A percentile compares a stretch with the other conserved stretches of the same genome.
Evolutionary conservation across 1,140 invertebrate species (phyloP).

Genomic region (Lethocerus indicus): DNA sequence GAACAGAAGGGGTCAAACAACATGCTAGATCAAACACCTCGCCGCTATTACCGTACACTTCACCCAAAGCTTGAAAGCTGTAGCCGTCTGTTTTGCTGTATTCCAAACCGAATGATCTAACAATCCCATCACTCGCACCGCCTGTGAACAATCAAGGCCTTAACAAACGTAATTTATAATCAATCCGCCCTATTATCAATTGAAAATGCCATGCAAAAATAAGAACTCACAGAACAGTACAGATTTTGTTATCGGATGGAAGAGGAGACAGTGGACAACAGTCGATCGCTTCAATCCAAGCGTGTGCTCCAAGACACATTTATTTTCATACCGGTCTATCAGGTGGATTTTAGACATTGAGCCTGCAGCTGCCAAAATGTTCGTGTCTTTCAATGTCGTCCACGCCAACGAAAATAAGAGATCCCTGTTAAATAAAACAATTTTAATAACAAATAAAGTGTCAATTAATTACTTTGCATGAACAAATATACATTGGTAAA

Average conservation of each 20-base stretch:
- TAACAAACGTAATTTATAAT: background rate
- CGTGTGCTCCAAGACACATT: background rate
- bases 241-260: constrained; percentile 26
- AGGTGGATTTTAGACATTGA: constrained; percentile 21
- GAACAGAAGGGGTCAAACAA: constrained; percentile 11
- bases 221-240: constrained; percentile 29
- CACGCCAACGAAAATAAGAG: constrained; percentile 8
- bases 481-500: too few species aligned
- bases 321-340: constrained; percentile 18
- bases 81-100: constrained; percentile 22
- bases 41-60: too few species aligned
- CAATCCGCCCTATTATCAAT: background rate
- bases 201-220: background rate
- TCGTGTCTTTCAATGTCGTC: constrained; percentile 14
- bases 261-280: constrained; percentile 25
- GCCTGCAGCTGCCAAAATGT: constrained; percentile 29
- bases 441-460: too few species aligned
- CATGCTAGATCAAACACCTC: constrained; percentile 18
- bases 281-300: background rate
- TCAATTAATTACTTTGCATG: too few species aligned
- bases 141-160: constrained; percentile 19
- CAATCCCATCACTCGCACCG: constrained; percentile 25
- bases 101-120: constrained; percentile 29
- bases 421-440: too few species aligned
- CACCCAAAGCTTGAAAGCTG: too few species aligned